These are phyloP conservation scores for Adrianichthys oophorus DNA, from an alignment of 2,797 vertebrate genomes.

Conservation along the genomic window DNA sequence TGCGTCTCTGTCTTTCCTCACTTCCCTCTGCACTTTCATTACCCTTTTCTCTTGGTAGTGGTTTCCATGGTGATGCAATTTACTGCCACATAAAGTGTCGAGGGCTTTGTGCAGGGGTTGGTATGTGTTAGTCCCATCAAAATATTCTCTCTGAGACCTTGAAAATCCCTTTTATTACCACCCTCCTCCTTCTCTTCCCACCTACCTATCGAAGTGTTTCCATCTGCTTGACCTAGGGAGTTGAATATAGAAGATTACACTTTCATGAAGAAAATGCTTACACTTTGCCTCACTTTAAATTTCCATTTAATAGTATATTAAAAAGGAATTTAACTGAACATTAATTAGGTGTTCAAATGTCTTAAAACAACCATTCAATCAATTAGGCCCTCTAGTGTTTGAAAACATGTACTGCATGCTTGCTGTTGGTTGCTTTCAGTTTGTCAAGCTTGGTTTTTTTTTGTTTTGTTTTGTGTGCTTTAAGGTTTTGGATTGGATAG, in stretches of 20 bases:
- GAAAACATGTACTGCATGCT: slow-evolving; percentile 13
- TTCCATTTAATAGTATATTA: slow-evolving; percentile 3
- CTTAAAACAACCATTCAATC: slow-evolving; percentile 9
- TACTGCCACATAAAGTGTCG: slow-evolving; percentile 65
- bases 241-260: slow-evolving; percentile 45
- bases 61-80: slow-evolving; percentile 78
- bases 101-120: slow-evolving; percentile 45
- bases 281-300: slow-evolving; percentile 32
- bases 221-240: slow-evolving; percentile 49
- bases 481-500: slow-evolving; percentile 96
- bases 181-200: too few species aligned
- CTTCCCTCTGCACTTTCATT: slow-evolving; percentile 48
- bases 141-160: slow-evolving; percentile 58
- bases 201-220: slow-evolving; percentile 25
- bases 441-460: neutral
- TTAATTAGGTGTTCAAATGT: slow-evolving; percentile 8
- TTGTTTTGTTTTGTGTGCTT: slow-evolving; percentile 25
- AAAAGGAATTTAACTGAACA: neutral
- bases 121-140: slow-evolving; percentile 49
- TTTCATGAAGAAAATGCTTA: slow-evolving; percentile 36
- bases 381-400: slow-evolving; percentile 54
- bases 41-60: slow-evolving; percentile 58
- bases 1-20: slow-evolving; percentile 21
- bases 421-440: slow-evolving; percentile 3
- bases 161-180: slow-evolving; percentile 44